Conservation (phyloP, 2,888 invertebrate species). For the Hartigia nigra region DNA sequence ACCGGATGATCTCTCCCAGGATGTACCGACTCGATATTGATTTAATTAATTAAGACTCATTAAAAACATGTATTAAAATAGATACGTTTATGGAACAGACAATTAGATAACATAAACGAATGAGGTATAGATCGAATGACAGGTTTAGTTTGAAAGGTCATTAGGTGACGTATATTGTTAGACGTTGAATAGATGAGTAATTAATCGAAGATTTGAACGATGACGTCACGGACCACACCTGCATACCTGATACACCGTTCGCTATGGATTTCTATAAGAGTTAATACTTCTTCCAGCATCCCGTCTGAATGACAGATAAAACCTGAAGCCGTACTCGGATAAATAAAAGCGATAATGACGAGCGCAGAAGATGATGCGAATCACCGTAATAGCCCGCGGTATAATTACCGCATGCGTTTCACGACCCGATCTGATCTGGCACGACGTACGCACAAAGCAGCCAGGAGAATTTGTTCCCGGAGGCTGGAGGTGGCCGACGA, state of each 20-base stretch:
- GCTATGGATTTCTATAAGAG: not conserved
- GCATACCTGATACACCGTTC: not conserved
- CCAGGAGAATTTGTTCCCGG: not conserved
- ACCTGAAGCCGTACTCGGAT: not conserved
- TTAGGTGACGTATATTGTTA: not conserved
- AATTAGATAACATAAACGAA: not conserved
- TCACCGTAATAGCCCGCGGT: not conserved
- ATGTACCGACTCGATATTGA: not conserved
- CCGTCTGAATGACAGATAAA: not conserved
- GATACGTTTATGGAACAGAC: not conserved
- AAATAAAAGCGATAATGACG: not conserved
- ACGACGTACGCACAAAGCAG: not conserved
- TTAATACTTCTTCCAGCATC: not conserved
- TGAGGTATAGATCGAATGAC: no score
- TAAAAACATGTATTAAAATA: not conserved
- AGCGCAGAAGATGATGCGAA: not conserved
- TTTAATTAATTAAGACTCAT: not conserved
- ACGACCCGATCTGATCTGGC: not conserved
- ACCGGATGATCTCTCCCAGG: not conserved
- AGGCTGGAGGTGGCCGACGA: not conserved
- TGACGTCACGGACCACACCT: not conserved
- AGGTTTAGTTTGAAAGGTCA: not conserved
- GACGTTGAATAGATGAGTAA: conserved; percentile 43
- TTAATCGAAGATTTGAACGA: conserved; percentile 35
- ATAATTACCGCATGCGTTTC: not conserved